A percentile compares a stretch with the other conserved stretches of the same genome.
These are phyloP conservation scores for Trididemnum nubilum DNA, from an alignment of 23 tunicate genomes.

Conservation along the genomic window DNA sequence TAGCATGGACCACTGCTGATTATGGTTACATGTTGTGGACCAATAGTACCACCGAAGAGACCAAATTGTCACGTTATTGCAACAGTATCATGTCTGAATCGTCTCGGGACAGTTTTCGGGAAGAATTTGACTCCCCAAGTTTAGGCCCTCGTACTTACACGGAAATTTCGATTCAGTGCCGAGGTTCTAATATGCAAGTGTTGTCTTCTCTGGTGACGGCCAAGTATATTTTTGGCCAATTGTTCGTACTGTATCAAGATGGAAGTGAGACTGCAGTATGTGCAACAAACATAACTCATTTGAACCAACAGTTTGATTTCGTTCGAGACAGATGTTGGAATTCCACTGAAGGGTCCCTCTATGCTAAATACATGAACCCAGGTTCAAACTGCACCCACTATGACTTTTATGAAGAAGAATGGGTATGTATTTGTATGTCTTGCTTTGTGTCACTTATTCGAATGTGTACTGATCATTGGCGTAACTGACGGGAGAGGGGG, in stretches of 20 bases:
- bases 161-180: constrained; percentile 5
- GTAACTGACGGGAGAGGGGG: too few species aligned
- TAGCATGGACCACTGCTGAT: constrained; percentile 23
- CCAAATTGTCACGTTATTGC: constrained; percentile 8
- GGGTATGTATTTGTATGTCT: not conserved
- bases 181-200: not conserved
- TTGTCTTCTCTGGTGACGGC: not conserved
- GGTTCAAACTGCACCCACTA: not conserved
- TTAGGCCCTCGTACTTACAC: not conserved
- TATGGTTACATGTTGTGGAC: constrained; percentile 24
- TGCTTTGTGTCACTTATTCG: too few species aligned
- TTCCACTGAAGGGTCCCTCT: not conserved
- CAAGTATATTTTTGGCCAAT: not conserved
- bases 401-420: not conserved
- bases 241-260: not conserved
- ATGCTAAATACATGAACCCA: not conserved
- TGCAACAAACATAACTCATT: not conserved
- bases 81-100: not conserved
- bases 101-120: not conserved
- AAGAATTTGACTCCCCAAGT: not conserved
- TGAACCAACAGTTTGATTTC: not conserved
- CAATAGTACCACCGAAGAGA: not conserved
- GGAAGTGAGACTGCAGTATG: not conserved
- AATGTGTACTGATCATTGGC: too few species aligned
- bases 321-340: not conserved